Evolutionary conservation across 2,113 vertebrate genomes (phyloP).

Genomic region (Pseudopodoces humilis): DNA sequence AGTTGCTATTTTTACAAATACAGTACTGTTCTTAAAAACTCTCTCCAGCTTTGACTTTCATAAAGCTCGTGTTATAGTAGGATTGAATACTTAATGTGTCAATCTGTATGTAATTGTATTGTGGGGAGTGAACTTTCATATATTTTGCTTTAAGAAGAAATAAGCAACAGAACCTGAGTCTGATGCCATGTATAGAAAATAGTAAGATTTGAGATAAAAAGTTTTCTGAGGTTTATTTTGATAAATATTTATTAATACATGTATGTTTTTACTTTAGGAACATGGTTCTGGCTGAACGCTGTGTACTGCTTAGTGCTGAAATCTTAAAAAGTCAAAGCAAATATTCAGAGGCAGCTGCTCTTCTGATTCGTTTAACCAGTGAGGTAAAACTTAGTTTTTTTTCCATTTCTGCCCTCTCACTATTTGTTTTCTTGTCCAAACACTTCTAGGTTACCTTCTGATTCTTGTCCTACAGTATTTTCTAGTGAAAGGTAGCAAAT

Average conservation of each 20-base stretch:
- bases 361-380: slow-evolving; percentile 96
- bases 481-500: background rate
- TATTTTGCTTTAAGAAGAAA: background rate
- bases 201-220: background rate
- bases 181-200: background rate
- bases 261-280: slow-evolving; percentile 78
- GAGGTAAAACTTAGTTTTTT: slow-evolving; percentile 80
- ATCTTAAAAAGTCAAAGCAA: slow-evolving; percentile 96
- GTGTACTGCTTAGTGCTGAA: slow-evolving; percentile 93
- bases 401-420: background rate
- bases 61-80: background rate
- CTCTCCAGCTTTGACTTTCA: background rate
- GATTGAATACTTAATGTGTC: background rate
- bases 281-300: slow-evolving; percentile 94
- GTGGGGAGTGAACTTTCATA: background rate
- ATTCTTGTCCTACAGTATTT: background rate
- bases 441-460: background rate
- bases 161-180: background rate
- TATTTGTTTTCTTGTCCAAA: background rate
- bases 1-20: background rate
- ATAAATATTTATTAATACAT: background rate
- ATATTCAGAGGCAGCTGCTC: slow-evolving; percentile 94
- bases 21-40: background rate
- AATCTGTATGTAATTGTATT: background rate
- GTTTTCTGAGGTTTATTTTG: background rate